Evolutionary conservation across 2,113 vertebrate species (phyloP).

Genomic region (Oryzias curvinotus): DNA sequence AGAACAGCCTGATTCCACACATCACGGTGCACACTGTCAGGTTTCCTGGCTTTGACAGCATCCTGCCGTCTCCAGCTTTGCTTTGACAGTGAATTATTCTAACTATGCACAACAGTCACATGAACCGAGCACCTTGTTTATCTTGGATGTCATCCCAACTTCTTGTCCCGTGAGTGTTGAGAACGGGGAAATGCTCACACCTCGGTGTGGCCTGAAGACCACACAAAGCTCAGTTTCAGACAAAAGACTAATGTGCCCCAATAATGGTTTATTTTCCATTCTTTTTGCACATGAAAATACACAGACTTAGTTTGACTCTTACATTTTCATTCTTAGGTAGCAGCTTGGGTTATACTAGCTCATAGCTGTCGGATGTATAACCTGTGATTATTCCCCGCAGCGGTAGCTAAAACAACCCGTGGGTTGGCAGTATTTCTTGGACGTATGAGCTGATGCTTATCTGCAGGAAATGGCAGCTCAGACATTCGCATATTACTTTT

Average conservation of each 20-base stretch:
- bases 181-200: not conserved
- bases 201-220: conserved; percentile 28
- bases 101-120: conserved; percentile 47
- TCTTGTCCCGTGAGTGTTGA: conserved; percentile 30
- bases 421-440: conserved; percentile 40
- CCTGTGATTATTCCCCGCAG: conserved; percentile 35
- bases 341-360: conserved; percentile 3
- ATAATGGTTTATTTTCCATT: conserved; percentile 25
- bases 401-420: conserved; percentile 28
- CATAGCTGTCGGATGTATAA: conserved; percentile 30
- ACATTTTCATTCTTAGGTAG: conserved; percentile 35
- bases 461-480: conserved; percentile 62
- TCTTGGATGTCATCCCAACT: conserved; percentile 44
- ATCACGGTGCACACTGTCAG: conserved; percentile 31
- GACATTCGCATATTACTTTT: conserved; percentile 68
- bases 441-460: conserved; percentile 59
- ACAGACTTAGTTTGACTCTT: not conserved
- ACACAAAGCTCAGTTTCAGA: conserved; percentile 28
- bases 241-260: conserved; percentile 11
- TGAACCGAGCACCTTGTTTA: conserved; percentile 47
- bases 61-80: conserved; percentile 30
- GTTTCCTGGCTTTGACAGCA: conserved; percentile 39
- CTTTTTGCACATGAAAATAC: too few species aligned
- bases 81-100: conserved; percentile 43
- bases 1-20: conserved; percentile 39